Base-by-base conservation (phyloP, 2,797 vertebrate species). In the Mionectes olivaceus region DNA sequence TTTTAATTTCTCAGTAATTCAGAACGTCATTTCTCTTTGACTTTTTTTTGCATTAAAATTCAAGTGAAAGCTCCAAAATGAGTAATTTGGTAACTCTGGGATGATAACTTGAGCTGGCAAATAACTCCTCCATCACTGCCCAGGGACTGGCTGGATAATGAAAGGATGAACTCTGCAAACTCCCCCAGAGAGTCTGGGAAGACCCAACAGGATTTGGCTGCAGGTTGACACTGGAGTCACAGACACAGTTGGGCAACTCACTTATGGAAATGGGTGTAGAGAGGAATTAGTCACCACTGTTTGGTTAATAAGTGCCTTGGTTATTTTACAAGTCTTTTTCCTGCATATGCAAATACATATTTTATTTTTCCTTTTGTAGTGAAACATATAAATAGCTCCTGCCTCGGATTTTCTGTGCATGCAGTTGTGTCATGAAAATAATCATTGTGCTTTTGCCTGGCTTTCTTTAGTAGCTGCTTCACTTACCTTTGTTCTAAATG, bases 221-320 rank as follows among this genome's bases (percentile, higher is more conserved):
- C 50, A 64, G 69, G 56, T 90, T 91, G 82, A 49, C 79, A 69
- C 87, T 4, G 0, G 81, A 84, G 53, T 89, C 8, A 0, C 89
- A 96, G 95, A 94, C 89, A 74, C 64, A 43, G 56, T 94, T 96
- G 93, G 82, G 93, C 84, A 96, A 95, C 25, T 91, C 75, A 49
- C 87, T 79, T 73, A 59, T 70, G 76, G 94, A 92, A 93, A 91
- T 87, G 82, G 89, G 92, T 55, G 85, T 90, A 94, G 87, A 79
- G 71, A 95, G 39, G 56, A 85, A 56, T 96, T 96, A 96, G 81
- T 95, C 86, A 96, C 65, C 74, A 0, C 59, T 39, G 50, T 61
- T 92, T 55, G 77, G 87, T 91, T 95, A 93, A 82, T 86, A 83
- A 94, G 70, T 65, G 57, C 92, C 81, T 90, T 1, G 0, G 67